Evolutionary conservation across 2,888 invertebrate species (phyloP), one percentile per base, ranked within the genome.

Genomic region (Scaptodrosophila latifasciaeformis): DNA sequence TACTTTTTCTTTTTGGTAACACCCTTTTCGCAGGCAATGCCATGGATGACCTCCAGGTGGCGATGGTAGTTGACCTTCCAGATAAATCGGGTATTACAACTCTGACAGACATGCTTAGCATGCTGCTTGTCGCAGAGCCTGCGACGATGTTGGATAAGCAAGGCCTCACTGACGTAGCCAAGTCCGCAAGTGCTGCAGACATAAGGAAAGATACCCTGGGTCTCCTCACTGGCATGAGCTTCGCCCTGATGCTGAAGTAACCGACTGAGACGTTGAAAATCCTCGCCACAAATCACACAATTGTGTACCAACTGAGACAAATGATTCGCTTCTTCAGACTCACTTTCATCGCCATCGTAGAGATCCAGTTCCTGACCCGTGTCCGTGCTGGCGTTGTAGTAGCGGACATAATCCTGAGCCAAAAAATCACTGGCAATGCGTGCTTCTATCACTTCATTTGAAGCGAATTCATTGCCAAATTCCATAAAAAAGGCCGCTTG

Each of bases 91-190:
- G 68, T 65, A 19, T 67, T 67, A 39, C 86, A 86, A 10, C 65
- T 65, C 10, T 60, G 52, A 46, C 86, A 86, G 6, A 65, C 59
- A 19, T 65, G 70, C 1, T 65, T 65, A 2, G 79, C 74, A 18
- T 72, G 59, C 10, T 46, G 53, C 52, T 84, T 85, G 30, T 50
- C 65, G 34, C 85, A 87, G 19, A 80, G 72, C 62, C 85, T 63
- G 79, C 86, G 76, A 80, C 88, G 37, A 86, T 90, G 90, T 2
- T 88, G 88, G 0, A 86, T 83, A 0, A 90, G 87, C 7, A 89
- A 84, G 27, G 87, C 87, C 1, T 85, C 69, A 1, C 88, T 86
- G 0, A 89, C 88, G 68, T 89, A 90, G 9, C 87, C 81, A 84
- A 88, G 87, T 1, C 84, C 81, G 68, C 90, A 90, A 17, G 86